phyloP scores from a whole-genome alignment of 2,888 invertebrate genomes.

The Drosophila melanosoma region DNA sequence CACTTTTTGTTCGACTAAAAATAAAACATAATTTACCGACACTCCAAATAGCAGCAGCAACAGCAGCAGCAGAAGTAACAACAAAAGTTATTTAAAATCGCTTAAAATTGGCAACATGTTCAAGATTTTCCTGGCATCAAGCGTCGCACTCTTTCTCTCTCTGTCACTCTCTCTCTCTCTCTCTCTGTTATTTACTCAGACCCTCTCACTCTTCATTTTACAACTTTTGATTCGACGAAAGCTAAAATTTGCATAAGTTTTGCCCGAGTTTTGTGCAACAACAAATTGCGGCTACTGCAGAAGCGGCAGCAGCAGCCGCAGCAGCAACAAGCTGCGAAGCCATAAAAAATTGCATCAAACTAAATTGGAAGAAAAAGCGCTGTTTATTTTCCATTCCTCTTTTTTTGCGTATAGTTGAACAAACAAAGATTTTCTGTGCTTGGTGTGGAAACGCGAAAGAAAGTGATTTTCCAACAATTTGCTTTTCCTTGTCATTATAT shows the following conservation, averaged over 20 bases:
- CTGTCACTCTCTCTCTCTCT: background rate
- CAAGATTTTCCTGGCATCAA: conserved; percentile 31
- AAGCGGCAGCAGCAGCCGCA: background rate
- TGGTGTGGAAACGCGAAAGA: background rate
- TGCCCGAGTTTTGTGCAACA: conserved; percentile 39
- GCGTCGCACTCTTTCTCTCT: background rate
- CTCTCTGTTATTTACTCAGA: background rate
- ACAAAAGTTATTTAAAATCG: conserved; percentile 68
- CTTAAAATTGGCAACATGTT: conserved; percentile 73
- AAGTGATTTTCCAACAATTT: conserved; percentile 57
- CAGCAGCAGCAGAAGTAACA: conserved; percentile 6
- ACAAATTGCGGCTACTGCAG: conserved; percentile 24
- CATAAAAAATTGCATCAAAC: conserved; percentile 56
- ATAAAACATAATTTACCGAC: conserved; percentile 61
- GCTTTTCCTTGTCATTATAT: conserved; percentile 40
- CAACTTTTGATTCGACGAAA: conserved; percentile 60
- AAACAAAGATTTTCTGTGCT: conserved; percentile 4
- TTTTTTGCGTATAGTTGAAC: conserved; percentile 15
- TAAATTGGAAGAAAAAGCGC: conserved; percentile 24
- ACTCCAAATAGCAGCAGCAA: conserved; percentile 12
- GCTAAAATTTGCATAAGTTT: conserved; percentile 72
- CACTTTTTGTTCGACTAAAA: conserved; percentile 45
- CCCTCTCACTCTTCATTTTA: background rate
- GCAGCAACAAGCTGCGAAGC: conserved; percentile 23
- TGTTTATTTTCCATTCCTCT: conserved; percentile 4